Percentiles rank a stretch among this genome's conserved stretches.
These are phyloP conservation scores for Podilymbus podiceps DNA, from an alignment of 2,113 vertebrate species.

Conservation along the genomic window DNA sequence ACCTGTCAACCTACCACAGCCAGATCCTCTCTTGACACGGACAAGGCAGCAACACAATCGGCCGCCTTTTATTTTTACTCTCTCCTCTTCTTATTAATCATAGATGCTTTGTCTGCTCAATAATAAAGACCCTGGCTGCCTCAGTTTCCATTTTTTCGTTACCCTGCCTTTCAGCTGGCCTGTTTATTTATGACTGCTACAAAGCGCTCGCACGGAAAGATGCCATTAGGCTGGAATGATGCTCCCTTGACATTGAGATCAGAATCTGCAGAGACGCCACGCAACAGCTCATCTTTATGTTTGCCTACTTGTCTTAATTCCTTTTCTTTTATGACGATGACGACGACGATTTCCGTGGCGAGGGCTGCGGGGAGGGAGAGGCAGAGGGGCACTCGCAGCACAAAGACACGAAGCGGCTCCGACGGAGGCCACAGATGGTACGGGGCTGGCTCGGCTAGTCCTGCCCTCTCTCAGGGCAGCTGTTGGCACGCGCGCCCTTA, in stretches of 20 bases:
- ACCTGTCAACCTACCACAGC: slow-evolving; percentile 62
- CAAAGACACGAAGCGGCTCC: slow-evolving; percentile 32
- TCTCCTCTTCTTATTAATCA: slow-evolving; percentile 14
- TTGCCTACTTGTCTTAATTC: slow-evolving; percentile 71
- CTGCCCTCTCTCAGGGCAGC: slow-evolving; percentile 35
- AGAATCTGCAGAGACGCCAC: slow-evolving; percentile 48
- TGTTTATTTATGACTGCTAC: slow-evolving; percentile 54
- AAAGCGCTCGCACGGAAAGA: slow-evolving; percentile 29
- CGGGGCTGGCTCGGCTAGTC: slow-evolving; percentile 46
- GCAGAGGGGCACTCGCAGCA: not conserved
- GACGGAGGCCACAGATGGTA: slow-evolving; percentile 65
- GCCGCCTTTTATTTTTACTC: not conserved
- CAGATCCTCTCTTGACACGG: slow-evolving; percentile 52
- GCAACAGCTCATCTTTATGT: slow-evolving; percentile 73
- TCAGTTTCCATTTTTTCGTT: slow-evolving; percentile 68
- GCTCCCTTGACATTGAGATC: slow-evolving; percentile 67
- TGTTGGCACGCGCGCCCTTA: slow-evolving; percentile 26
- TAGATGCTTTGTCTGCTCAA: slow-evolving; percentile 26
- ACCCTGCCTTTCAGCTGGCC: slow-evolving; percentile 16
- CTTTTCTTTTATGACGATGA: slow-evolving; percentile 46
- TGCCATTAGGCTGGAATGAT: slow-evolving; percentile 47
- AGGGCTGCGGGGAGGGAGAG: slow-evolving; percentile 20
- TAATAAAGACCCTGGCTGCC: slow-evolving; percentile 48
- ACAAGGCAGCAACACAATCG: slow-evolving; percentile 55
- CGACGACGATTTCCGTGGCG: slow-evolving; percentile 13